phyloP scores from a whole-genome alignment of 2,797 vertebrate genomes.

The Zenarchopterus dispar region DNA sequence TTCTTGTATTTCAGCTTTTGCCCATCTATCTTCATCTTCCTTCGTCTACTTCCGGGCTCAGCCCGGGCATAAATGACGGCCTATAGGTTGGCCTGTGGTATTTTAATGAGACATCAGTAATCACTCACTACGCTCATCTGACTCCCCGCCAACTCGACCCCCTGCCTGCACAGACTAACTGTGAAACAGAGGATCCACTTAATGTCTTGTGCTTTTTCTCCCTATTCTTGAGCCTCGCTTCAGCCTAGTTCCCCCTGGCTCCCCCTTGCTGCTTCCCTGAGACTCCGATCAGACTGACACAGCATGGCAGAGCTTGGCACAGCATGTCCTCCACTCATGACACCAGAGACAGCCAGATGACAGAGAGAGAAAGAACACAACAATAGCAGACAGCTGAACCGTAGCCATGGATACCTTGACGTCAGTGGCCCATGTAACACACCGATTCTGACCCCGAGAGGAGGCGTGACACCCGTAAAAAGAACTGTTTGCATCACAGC shows the following conservation, averaged over 20 bases:
- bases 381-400: constrained; percentile 66
- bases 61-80: constrained; percentile 45
- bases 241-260: not conserved
- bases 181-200: constrained; percentile 15
- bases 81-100: constrained; percentile 58
- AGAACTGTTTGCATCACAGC: constrained; percentile 36
- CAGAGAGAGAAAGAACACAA: constrained; percentile 43
- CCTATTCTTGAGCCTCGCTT: not conserved
- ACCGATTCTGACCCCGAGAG: constrained; percentile 12
- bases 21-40: not conserved
- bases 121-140: constrained; percentile 31
- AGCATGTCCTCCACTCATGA: constrained; percentile 58
- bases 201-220: not conserved
- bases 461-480: constrained; percentile 24
- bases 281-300: constrained; percentile 24
- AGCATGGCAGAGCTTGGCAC: constrained; percentile 62
- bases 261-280: not conserved
- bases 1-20: not conserved
- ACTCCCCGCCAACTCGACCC: constrained; percentile 23
- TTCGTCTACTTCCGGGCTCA: not conserved
- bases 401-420: constrained; percentile 59
- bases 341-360: constrained; percentile 41
- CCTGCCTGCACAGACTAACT: constrained; percentile 11
- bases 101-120: constrained; percentile 70
- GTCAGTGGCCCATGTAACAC: constrained; percentile 45